Base-by-base conservation (phyloP, 1,140 invertebrate genomes). In the Oncopeltus fasciatus region DNA sequence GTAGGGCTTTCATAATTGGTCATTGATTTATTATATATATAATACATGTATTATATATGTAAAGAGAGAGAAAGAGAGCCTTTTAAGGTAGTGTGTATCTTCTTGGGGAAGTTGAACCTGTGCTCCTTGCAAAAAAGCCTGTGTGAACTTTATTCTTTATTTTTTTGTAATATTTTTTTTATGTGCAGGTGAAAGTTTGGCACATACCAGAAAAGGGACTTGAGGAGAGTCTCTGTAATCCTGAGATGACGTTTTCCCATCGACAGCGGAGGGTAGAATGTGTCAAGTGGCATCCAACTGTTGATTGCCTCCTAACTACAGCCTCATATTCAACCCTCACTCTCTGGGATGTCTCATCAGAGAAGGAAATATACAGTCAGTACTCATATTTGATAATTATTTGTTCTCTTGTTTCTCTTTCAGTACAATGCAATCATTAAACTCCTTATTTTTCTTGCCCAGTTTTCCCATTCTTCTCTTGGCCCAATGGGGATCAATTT, bases 121-220 rank as follows among this genome's bases (percentile, higher is more conserved):
- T n/a, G n/a, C n/a, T n/a, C n/a, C n/a, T n/a, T n/a, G n/a, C n/a
- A n/a, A n/a, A n/a, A n/a, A n/a, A n/a, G n/a, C n/a, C n/a, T n/a
- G n/a, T n/a, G n/a, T n/a, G n/a, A n/a, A n/a, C n/a, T n/a, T n/a
- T n/a, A n/a, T n/a, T n/a, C n/a, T n/a, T n/a, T n/a, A n/a, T n/a
- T n/a, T n/a, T n/a, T n/a, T n/a, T n/a, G n/a, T n/a, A n/a, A n/a
- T n/a, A n/a, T n/a, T n/a, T n/a, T n/a, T n/a, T n/a, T n/a, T n/a
- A n/a, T n/a, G n/a, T n/a, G n/a, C n/a, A 86, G 83, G 82, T 92
- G 3, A 91, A 91, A 77, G 76, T 92, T 29, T 92, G 89, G 89
- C 81, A 87, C 65, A 89, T 92, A 72, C 88, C 88, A 16, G 83
- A 84, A 68, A 79, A 80, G 65, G 88, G 88, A 2, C 72, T 92